phyloP scores from a whole-genome alignment of 2,888 invertebrate genomes.

The Microctonus aethiopoides region DNA sequence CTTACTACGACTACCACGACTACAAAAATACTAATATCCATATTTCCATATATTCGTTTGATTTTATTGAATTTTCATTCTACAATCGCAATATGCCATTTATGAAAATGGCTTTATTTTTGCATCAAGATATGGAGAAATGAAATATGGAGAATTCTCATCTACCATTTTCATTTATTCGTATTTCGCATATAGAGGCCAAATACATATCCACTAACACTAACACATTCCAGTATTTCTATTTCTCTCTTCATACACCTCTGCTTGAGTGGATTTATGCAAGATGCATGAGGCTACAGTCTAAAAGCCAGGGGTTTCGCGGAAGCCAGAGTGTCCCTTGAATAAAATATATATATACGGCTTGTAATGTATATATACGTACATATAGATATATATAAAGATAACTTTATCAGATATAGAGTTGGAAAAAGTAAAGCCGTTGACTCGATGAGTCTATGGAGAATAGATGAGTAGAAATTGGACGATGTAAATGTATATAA shows the following conservation, averaged over 20 bases:
- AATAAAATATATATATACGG: constrained; percentile 41
- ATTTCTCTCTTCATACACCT: neutral
- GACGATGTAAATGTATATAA: constrained; percentile 21
- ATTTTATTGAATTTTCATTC: neutral
- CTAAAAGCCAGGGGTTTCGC: constrained; percentile 22
- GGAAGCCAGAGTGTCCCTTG: constrained; percentile 38
- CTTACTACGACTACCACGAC: too few relatives aligned
- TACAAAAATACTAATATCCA: too few relatives aligned
- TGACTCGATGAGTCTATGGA: constrained; percentile 16
- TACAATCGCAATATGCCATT: constrained; percentile 20
- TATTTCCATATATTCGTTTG: neutral
- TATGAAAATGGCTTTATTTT: constrained; percentile 15
- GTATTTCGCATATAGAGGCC: constrained; percentile 5
- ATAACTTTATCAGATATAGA: neutral
- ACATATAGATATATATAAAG: constrained; percentile 17
- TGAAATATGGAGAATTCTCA: constrained; percentile 29
- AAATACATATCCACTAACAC: constrained; percentile 20
- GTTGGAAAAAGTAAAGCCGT: constrained; percentile 8
- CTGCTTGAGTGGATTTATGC: constrained; percentile 34
- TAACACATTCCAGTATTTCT: neutral
- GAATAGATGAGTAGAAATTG: constrained; percentile 10
- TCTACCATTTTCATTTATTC: constrained; percentile 25
- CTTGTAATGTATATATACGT: constrained; percentile 31
- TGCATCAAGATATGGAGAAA: neutral
- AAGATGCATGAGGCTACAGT: constrained; percentile 41